Evolutionary conservation across 2,113 vertebrate species (phyloP).

Genomic region (Mus musculus): GRCm39 chr1:42798001-42798500

Average conservation of each 20-base stretch:
- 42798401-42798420: neutral
- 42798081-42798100: neutral
- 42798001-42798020: neutral
- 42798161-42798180: neutral
- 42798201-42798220: neutral
- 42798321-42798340: neutral
- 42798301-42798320: neutral
- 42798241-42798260: neutral
- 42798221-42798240: neutral
- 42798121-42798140: neutral
- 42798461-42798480: neutral
- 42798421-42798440: neutral
- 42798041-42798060: neutral
- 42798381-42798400: neutral
- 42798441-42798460: neutral
- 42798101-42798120: neutral
- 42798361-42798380: neutral
- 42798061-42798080: neutral
- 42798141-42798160: neutral
- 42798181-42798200: neutral
- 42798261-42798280: no score
- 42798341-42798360: neutral
- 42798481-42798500: neutral
- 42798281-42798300: neutral
- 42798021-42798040: neutral